These are phyloP conservation scores for Brachylomia viminalis DNA, from an alignment of 2,888 invertebrate genomes.

Conservation along the genomic window DNA sequence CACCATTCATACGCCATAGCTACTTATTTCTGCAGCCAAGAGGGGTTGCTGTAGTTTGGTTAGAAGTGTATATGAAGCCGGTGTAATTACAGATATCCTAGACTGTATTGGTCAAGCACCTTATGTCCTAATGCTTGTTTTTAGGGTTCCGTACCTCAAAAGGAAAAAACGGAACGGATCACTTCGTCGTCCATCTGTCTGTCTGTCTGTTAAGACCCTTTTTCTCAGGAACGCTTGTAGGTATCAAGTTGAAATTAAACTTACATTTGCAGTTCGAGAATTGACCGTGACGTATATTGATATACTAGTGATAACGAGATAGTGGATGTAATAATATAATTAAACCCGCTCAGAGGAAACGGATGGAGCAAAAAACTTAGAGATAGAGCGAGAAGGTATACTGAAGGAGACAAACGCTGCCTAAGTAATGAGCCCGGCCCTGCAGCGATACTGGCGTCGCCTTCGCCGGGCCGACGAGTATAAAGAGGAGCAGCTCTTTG, in stretches of 20 bases:
- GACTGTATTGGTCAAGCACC: too few species aligned
- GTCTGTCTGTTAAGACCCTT: too few species aligned
- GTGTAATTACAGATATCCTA: too few species aligned
- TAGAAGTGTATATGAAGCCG: too few species aligned
- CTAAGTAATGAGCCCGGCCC: slow-evolving; percentile 74
- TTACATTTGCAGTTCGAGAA: too few species aligned
- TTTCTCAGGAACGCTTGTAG: too few species aligned
- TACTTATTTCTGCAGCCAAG: neutral
- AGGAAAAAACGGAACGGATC: too few species aligned
- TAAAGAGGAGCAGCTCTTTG: slow-evolving; percentile 83
- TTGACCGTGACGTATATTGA: too few species aligned
- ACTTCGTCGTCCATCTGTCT: too few species aligned
- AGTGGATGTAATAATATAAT: neutral
- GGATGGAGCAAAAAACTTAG: slow-evolving; percentile 46
- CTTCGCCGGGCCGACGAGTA: slow-evolving; percentile 80
- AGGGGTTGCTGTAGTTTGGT: neutral
- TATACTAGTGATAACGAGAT: neutral
- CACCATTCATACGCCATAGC: neutral
- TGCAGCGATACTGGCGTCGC: slow-evolving; percentile 83
- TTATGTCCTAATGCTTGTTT: too few species aligned
- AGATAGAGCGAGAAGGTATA: slow-evolving; percentile 70
- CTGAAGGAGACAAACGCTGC: slow-evolving; percentile 73
- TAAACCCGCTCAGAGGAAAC: slow-evolving; percentile 11
- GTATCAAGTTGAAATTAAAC: too few species aligned
- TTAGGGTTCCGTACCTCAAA: too few species aligned